A percentile compares a stretch with the other conserved stretches of the same genome.
Conservation (phyloP, 2,888 invertebrate species). For the Tipula vernalis region DNA sequence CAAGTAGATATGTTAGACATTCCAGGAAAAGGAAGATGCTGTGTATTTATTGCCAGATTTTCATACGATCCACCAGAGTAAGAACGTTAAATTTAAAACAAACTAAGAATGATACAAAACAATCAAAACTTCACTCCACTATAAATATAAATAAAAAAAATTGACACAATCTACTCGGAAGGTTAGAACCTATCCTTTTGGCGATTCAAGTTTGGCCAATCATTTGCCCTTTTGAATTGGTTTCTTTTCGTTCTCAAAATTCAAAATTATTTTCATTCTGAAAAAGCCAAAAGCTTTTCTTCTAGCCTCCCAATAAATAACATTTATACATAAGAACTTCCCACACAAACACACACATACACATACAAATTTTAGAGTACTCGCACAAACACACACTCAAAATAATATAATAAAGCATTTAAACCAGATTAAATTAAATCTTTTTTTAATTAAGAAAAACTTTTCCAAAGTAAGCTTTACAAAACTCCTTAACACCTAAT, state of each 20-base stretch:
- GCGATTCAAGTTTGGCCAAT: background rate
- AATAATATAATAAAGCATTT: background rate
- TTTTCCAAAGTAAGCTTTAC: background rate
- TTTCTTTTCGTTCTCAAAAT: background rate
- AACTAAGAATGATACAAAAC: background rate
- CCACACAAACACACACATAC: background rate
- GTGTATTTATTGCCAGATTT: constrained; percentile 81
- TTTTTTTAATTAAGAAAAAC: background rate
- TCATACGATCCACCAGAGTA: constrained; percentile 58
- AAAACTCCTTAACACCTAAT: no score
- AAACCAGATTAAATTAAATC: background rate
- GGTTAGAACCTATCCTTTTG: background rate
- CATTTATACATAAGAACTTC: background rate
- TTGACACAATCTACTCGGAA: background rate
- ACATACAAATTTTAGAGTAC: background rate
- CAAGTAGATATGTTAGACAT: constrained; percentile 88
- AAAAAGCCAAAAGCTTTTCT: background rate
- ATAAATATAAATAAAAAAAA: background rate
- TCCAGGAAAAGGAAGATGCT: constrained; percentile 86
- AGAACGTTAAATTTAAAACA: constrained; percentile 25
- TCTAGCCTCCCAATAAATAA: background rate
- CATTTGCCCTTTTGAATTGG: background rate
- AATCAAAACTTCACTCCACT: background rate
- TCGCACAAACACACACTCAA: background rate
- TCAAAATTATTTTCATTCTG: background rate